These are phyloP conservation scores for Zophobas morio DNA, from an alignment of 1,140 invertebrate species.

Conservation along the genomic window DNA sequence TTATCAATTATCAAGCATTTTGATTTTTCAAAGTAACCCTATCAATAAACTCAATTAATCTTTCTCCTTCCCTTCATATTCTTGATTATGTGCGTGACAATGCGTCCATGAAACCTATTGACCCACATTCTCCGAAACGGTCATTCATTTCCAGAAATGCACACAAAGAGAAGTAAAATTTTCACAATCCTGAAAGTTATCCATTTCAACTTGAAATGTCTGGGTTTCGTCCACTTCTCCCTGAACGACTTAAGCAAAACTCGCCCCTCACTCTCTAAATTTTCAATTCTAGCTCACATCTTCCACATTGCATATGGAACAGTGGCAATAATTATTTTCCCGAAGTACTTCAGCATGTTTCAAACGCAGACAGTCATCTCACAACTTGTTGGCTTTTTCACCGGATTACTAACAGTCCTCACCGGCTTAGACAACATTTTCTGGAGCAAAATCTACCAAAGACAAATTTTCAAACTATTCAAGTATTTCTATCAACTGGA, in stretches of 20 bases:
- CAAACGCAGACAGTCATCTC: neutral
- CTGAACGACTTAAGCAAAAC: neutral
- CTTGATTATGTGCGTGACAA: too few species aligned
- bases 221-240: slow-evolving; percentile 3
- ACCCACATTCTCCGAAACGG: too few species aligned
- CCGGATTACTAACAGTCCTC: neutral
- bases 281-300: neutral
- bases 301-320: neutral
- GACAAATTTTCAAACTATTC: neutral
- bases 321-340: neutral
- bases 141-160: too few species aligned
- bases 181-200: neutral
- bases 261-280: neutral
- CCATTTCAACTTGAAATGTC: neutral
- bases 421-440: neutral
- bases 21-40: too few species aligned
- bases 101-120: too few species aligned
- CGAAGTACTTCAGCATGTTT: slow-evolving; percentile 1
- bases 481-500: neutral
- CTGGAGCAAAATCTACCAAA: neutral
- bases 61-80: too few species aligned
- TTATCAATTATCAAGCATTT: too few species aligned
- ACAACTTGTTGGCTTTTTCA: neutral
- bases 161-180: neutral
- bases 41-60: too few species aligned